phyloP scores from a whole-genome alignment of 2,797 vertebrate species.

The Crax fasciolata region DNA sequence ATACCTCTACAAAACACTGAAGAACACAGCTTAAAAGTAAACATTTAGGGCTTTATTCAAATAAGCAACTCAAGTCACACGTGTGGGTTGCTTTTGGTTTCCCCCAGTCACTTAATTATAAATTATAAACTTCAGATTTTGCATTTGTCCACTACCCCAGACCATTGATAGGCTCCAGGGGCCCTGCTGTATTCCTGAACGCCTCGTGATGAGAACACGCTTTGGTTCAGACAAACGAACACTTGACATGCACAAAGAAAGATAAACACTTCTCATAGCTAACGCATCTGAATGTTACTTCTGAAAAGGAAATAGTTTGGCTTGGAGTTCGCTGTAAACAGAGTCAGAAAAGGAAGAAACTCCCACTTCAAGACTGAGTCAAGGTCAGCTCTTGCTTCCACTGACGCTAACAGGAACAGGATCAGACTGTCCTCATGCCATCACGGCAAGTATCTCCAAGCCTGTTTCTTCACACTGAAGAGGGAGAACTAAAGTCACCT shows the following conservation, averaged over 20 bases:
- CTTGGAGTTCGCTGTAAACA: background rate
- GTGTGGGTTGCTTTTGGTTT: background rate
- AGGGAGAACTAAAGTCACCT: background rate
- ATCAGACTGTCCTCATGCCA: background rate
- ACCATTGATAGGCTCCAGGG: background rate
- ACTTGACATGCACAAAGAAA: background rate
- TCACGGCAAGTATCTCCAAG: background rate
- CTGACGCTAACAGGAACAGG: background rate
- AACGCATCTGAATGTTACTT: background rate
- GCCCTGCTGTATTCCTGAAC: background rate
- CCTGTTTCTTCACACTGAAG: background rate
- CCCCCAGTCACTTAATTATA: background rate
- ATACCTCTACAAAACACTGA: background rate
- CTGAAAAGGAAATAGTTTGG: background rate
- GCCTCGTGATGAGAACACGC: background rate
- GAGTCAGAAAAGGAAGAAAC: slow-evolving; percentile 41
- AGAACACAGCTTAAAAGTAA: background rate
- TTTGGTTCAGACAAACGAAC: background rate
- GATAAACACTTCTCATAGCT: background rate
- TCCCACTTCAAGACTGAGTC: background rate
- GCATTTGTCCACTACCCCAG: background rate
- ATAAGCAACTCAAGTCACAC: background rate
- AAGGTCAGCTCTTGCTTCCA: slow-evolving; percentile 16
- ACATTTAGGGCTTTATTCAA: background rate
- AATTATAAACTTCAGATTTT: background rate